These are phyloP conservation scores for Epistrophe eligans DNA, from an alignment of 2,888 invertebrate species.

Conservation along the genomic window DNA sequence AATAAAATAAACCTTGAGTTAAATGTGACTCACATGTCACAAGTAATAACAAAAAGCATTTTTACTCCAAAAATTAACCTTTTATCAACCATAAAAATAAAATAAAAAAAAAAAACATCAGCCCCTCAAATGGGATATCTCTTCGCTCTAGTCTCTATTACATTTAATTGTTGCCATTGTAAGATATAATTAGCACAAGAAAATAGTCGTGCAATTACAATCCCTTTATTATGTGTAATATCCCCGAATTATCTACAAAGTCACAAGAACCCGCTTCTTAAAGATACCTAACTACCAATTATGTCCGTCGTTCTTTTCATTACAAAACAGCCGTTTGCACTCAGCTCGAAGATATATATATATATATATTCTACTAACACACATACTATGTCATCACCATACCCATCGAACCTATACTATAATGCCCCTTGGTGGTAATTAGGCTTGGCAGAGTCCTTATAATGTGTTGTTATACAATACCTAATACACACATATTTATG, in stretches of 20 bases:
- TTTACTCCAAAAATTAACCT: neutral
- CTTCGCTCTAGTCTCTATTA: conserved; percentile 31
- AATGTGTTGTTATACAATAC: conserved; percentile 54
- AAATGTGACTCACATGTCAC: conserved; percentile 31
- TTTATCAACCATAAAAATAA: neutral
- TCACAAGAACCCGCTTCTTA: conserved; percentile 40
- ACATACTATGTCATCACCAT: neutral
- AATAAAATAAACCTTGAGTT: neutral
- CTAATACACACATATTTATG: neutral
- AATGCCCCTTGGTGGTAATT: conserved; percentile 32
- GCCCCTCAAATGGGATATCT: neutral
- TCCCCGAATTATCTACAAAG: conserved; percentile 56
- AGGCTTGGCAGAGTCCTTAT: conserved; percentile 37
- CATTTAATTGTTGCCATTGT: conserved; percentile 64
- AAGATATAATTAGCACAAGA: conserved; percentile 55
- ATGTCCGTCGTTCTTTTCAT: conserved; percentile 30
- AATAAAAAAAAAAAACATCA: neutral
- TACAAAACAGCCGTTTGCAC: conserved; percentile 25
- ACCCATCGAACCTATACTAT: neutral
- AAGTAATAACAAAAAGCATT: neutral
- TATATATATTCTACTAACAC: neutral
- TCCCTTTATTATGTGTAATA: conserved; percentile 59
- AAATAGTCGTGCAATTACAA: conserved; percentile 60
- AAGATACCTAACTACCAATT: conserved; percentile 62
- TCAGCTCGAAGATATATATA: neutral